phyloP scores from a whole-genome alignment of 2,113 vertebrate species.

The Forbesichthys papilliferus region DNA sequence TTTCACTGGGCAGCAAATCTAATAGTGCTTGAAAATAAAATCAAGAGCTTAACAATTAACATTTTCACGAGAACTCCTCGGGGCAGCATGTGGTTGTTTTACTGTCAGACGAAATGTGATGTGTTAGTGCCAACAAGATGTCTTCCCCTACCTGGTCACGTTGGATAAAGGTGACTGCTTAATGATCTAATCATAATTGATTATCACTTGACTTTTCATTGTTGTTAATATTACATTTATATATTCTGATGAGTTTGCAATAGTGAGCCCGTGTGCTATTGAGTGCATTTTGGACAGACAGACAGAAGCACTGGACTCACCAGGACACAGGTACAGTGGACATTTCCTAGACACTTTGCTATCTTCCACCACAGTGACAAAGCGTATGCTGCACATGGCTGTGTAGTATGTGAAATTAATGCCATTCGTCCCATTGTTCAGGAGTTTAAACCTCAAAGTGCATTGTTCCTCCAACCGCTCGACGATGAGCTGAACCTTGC shows the following conservation, averaged over 20 bases:
- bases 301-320: slow-evolving; percentile 60
- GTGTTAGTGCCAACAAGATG: too few relatives aligned
- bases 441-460: slow-evolving; percentile 69
- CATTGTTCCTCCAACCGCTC: slow-evolving; percentile 20
- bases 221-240: too few relatives aligned
- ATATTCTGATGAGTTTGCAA: not conserved
- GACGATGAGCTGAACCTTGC: slow-evolving; percentile 75
- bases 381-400: slow-evolving; percentile 42
- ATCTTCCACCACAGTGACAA: slow-evolving; percentile 69
- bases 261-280: not conserved
- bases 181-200: too few relatives aligned
- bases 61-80: too few relatives aligned
- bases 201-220: too few relatives aligned
- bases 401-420: slow-evolving; percentile 78
- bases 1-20: too few relatives aligned
- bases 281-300: not conserved
- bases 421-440: slow-evolving; percentile 61
- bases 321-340: slow-evolving; percentile 76
- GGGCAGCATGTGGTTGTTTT: too few relatives aligned
- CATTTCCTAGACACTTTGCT: slow-evolving; percentile 57
- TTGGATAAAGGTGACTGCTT: too few relatives aligned
- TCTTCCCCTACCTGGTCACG: too few relatives aligned
- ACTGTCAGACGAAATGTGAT: too few relatives aligned
- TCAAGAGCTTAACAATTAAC: too few relatives aligned
- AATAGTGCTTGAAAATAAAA: too few relatives aligned